phyloP scores from a whole-genome alignment of 2,888 invertebrate species.

The Pammene aurita region DNA sequence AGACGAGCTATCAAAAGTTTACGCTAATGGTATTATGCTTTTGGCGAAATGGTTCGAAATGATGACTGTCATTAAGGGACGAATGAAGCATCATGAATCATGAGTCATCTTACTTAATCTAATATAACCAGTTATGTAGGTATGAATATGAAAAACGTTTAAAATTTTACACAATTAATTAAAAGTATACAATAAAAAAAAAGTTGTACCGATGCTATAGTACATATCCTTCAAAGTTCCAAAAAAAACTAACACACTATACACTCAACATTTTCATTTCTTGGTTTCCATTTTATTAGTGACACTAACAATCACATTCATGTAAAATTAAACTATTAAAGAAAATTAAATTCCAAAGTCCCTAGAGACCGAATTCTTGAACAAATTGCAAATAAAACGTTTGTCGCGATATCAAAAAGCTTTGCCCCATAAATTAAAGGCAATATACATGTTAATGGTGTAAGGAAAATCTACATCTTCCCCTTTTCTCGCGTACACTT shows the following conservation, averaged over 20 bases:
- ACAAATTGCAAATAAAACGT: conserved; percentile 65
- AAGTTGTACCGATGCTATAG: too few relatives aligned
- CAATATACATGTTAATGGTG: conserved; percentile 78
- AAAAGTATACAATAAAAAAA: too few relatives aligned
- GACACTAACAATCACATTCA: background rate
- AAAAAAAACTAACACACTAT: too few relatives aligned
- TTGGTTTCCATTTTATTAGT: too few relatives aligned
- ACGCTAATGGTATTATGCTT: conserved; percentile 47
- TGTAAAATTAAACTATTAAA: conserved; percentile 21
- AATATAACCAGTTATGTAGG: background rate
- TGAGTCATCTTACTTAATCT: conserved; percentile 20
- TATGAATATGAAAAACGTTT: background rate
- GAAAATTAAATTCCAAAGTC: conserved; percentile 37
- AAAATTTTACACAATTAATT: too few relatives aligned
- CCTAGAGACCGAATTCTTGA: conserved; percentile 48
- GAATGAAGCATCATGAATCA: conserved; percentile 32
- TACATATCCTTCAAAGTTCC: too few relatives aligned
- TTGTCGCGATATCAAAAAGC: conserved; percentile 66
- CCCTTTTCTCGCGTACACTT: conserved; percentile 61
- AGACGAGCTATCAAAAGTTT: conserved; percentile 47
- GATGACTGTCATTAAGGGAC: conserved; percentile 27
- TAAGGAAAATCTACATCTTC: conserved; percentile 73
- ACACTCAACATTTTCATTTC: too few relatives aligned
- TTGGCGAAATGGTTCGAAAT: conserved; percentile 35
- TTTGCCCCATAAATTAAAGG: conserved; percentile 71